Evolutionary conservation across 2,797 vertebrate species (phyloP).

Genomic region (Acanthurus tractus): DNA sequence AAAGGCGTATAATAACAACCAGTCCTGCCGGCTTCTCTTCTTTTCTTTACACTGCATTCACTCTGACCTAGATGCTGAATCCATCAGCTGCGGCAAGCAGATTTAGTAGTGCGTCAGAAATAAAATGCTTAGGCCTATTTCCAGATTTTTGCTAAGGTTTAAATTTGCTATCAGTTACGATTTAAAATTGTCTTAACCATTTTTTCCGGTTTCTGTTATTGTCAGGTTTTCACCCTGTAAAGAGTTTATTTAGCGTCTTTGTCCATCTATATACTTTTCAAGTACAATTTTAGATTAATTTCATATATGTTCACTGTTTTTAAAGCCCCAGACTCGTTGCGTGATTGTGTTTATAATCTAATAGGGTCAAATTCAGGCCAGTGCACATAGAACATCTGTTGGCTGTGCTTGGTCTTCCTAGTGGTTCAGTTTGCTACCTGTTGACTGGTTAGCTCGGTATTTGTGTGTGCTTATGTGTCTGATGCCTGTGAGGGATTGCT

Average conservation of each 20-base stretch:
- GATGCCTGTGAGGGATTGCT: slow-evolving; percentile 30
- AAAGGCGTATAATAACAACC: slow-evolving; percentile 6
- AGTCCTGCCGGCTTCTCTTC: slow-evolving; percentile 17
- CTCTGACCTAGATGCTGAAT: slow-evolving; percentile 77
- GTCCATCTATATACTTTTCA: background rate
- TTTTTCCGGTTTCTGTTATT: background rate
- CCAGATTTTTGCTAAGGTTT: slow-evolving; percentile 43
- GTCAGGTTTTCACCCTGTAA: background rate
- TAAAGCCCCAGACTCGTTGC: slow-evolving; percentile 33
- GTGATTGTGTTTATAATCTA: slow-evolving; percentile 58
- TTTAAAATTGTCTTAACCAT: slow-evolving; percentile 24
- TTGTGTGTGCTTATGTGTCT: slow-evolving; percentile 28
- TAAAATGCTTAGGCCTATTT: slow-evolving; percentile 64
- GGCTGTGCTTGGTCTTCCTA: slow-evolving; percentile 42
- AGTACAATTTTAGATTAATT: slow-evolving; percentile 8
- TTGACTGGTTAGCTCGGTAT: slow-evolving; percentile 39
- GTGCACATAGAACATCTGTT: slow-evolving; percentile 60
- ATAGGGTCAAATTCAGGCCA: slow-evolving; percentile 67
- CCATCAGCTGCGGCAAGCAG: slow-evolving; percentile 73
- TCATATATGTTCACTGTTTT: slow-evolving; percentile 15
- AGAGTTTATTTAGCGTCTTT: background rate
- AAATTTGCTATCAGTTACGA: slow-evolving; percentile 36
- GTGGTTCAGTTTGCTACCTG: slow-evolving; percentile 50
- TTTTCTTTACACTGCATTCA: slow-evolving; percentile 50
- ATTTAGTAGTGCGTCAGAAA: slow-evolving; percentile 73